Evolutionary conservation across 2,888 invertebrate species (phyloP), one percentile per base, ranked within the genome.

Genomic region (Mechanitis mazaeus): DNA sequence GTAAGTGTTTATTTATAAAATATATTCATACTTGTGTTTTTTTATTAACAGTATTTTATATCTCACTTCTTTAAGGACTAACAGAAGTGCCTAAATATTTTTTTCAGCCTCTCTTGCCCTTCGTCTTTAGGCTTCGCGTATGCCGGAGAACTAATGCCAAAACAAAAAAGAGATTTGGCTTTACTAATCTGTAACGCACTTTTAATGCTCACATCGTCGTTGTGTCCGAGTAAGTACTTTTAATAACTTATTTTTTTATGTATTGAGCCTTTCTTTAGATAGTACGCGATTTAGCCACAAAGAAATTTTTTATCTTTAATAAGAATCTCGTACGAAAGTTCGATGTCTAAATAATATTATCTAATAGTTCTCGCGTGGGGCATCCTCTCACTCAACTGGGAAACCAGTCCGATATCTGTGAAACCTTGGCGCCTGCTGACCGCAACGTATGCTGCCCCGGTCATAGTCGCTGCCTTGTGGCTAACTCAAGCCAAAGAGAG

Each of bases 381-480:
- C 0, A 87, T 95, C 2, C 90, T 95, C 7, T 93, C 95, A 0
- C 65, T 79, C 47, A 71, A 85, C 53, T 83, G 91, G 75, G 66
- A 81, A 1, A 50, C 81, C 1, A 82, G 81, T 0, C 46, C 79
- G 1, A 69, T 92, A 2, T 80, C 80, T 2, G 68, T 94, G 58
- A 89, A 92, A 58, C 94, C 95, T 0, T 96, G 96, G 96, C 90
- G 96, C 3, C 73, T 95, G 5, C 92, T 95, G 64, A 84, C 95
- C 0, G 87, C 93, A 0, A 76, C 92, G 0, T 92, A 95, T 71
- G 91, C 93, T 0, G 42, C 93, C 0, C 93, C 95, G 0, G 91
- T 94, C 38, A 70, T 94, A 0, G 63, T 86, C 3, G 78, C 84
- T 3, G 87, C 85, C 0, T 3, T 81, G 0, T 75, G 76, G 68